These are phyloP conservation scores for Antennarius maculatus DNA, from an alignment of 2,797 vertebrate genomes.

Conservation along the genomic window DNA sequence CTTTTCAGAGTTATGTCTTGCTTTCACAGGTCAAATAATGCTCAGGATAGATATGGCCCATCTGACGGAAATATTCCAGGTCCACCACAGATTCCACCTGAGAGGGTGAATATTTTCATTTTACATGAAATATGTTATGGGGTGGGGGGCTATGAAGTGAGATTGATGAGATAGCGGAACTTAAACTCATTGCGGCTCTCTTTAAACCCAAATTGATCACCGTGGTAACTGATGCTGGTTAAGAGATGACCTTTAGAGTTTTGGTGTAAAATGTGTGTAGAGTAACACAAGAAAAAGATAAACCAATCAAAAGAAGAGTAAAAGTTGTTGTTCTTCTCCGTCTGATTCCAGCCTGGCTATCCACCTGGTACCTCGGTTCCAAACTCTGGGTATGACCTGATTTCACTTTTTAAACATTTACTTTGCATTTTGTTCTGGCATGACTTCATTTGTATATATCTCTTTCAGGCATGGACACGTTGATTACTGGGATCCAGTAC, in stretches of 20 bases:
- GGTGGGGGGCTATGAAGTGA: too few relatives aligned
- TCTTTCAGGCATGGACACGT: slow-evolving; percentile 70
- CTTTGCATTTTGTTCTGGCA: background rate
- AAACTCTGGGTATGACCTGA: slow-evolving; percentile 62
- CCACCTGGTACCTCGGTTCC: slow-evolving; percentile 26
- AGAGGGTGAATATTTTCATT: slow-evolving; percentile 49
- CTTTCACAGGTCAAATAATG: slow-evolving; percentile 64
- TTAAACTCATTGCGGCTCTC: too few relatives aligned
- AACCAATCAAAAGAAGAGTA: background rate
- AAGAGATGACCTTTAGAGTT: too few relatives aligned
- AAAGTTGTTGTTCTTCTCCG: background rate
- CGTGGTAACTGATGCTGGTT: too few relatives aligned
- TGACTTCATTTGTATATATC: background rate
- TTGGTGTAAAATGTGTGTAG: too few relatives aligned
- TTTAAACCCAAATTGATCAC: too few relatives aligned
- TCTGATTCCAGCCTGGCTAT: slow-evolving; percentile 55
- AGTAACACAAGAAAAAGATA: background rate
- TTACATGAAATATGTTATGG: too few relatives aligned
- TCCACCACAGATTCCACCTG: slow-evolving; percentile 24
- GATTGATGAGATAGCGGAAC: too few relatives aligned
- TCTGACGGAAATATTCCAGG: slow-evolving; percentile 30
- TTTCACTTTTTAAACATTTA: background rate
- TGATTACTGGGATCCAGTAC: slow-evolving; percentile 56
- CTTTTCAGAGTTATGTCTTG: background rate
- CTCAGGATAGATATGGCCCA: slow-evolving; percentile 12